These are phyloP conservation scores for Caenorhabditis panamensis DNA, from an alignment of 2,888 invertebrate species.

Conservation along the genomic window DNA sequence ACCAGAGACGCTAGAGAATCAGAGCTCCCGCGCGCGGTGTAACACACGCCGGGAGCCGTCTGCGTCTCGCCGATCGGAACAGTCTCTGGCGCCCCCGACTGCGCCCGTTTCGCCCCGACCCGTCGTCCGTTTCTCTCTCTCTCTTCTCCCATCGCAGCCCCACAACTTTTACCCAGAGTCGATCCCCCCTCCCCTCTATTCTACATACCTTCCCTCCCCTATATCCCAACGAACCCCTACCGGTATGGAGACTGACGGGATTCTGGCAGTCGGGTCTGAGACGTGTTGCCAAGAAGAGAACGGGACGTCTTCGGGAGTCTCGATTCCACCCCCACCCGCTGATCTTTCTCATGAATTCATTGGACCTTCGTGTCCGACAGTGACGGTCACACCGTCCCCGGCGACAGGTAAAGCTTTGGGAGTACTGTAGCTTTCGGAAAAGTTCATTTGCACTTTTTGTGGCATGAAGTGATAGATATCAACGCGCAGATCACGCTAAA, in stretches of 20 bases:
- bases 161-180: slow-evolving; percentile 42
- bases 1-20: background rate
- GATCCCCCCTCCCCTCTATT: background rate
- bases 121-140: too few relatives aligned
- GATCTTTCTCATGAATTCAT: slow-evolving; percentile 34
- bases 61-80: slow-evolving; percentile 20
- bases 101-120: slow-evolving; percentile 8
- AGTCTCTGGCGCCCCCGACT: too few relatives aligned
- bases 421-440: background rate
- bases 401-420: slow-evolving; percentile 4
- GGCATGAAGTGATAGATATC: too few relatives aligned
- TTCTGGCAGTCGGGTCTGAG: background rate
- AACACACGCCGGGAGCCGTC: slow-evolving; percentile 34
- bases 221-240: background rate
- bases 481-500: too few relatives aligned
- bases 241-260: slow-evolving; percentile 16
- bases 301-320: background rate
- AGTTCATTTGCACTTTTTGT: too few relatives aligned
- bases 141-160: slow-evolving; percentile 15
- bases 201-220: slow-evolving; percentile 13
- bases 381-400: slow-evolving; percentile 32
- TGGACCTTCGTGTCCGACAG: slow-evolving; percentile 37
- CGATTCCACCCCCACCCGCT: slow-evolving; percentile 26
- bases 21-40: slow-evolving; percentile 16
- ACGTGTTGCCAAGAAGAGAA: slow-evolving; percentile 14